A percentile compares a stretch with the other conserved stretches of the same genome.
phyloP scores from a whole-genome alignment of 1,140 invertebrate genomes.

The Drosophila rhopaloa region DNA sequence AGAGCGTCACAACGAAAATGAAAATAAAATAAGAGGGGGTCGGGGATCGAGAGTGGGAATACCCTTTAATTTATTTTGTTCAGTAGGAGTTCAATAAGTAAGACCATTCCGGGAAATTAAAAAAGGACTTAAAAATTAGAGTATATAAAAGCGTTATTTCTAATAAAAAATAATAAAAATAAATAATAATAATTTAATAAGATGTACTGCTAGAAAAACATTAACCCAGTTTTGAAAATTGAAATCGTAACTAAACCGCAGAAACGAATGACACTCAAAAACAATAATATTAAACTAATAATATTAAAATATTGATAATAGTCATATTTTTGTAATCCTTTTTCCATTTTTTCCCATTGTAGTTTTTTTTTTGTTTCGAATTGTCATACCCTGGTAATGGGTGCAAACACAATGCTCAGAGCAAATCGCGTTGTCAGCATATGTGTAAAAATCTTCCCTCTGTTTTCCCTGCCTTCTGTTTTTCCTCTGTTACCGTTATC shows the following conservation, averaged over 20 bases:
- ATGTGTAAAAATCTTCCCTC: slow-evolving; percentile 7
- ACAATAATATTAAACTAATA: too few species aligned
- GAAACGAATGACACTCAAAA: too few species aligned
- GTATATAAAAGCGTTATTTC: too few species aligned
- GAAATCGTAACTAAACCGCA: too few species aligned
- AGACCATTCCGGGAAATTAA: background rate
- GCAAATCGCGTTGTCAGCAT: slow-evolving; percentile 24
- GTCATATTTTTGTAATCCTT: too few species aligned
- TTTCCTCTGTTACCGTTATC: slow-evolving; percentile 6
- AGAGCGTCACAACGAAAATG: slow-evolving; percentile 21
- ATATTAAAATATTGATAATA: too few species aligned
- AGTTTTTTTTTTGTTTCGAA: background rate
- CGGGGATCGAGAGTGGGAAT: background rate
- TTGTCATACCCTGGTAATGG: slow-evolving; percentile 1
- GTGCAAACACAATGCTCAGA: slow-evolving; percentile 19
- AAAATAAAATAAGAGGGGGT: slow-evolving; percentile 7
- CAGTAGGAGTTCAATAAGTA: background rate
- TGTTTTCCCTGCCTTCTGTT: slow-evolving; percentile 22
- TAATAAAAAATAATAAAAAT: too few species aligned
- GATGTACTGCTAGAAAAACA: too few species aligned
- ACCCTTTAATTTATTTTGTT: slow-evolving; percentile 3
- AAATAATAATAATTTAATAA: too few species aligned
- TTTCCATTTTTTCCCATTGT: background rate
- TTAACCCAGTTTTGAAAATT: too few species aligned
- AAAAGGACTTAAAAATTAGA: too few species aligned